These are phyloP conservation scores for Dryococelus australis DNA, from an alignment of 2,888 invertebrate genomes.

Conservation along the genomic window DNA sequence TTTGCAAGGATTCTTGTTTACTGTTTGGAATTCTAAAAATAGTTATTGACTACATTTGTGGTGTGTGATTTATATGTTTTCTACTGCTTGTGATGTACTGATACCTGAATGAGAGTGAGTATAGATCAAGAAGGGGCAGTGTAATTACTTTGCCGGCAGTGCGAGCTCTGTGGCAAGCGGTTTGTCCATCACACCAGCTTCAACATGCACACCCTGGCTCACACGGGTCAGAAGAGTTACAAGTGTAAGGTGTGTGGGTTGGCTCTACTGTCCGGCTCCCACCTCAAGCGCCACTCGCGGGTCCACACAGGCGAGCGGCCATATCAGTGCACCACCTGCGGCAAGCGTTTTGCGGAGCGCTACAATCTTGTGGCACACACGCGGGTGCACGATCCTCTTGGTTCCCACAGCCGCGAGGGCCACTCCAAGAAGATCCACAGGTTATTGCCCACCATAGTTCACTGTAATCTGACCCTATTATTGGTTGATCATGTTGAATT, in stretches of 20 bases:
- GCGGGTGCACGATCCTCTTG: slow-evolving; percentile 47
- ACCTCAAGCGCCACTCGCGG: slow-evolving; percentile 72
- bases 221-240: slow-evolving; percentile 68
- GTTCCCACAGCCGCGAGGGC: slow-evolving; percentile 32
- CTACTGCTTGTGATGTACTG: no score
- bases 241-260: slow-evolving; percentile 68
- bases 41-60: no score
- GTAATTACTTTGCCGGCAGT: slow-evolving; percentile 56
- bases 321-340: slow-evolving; percentile 66
- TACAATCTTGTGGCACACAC: slow-evolving; percentile 58
- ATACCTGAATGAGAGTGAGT: no score
- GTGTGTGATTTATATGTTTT: no score
- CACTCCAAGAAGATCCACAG: slow-evolving; percentile 53
- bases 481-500: not conserved
- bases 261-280: slow-evolving; percentile 69
- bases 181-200: slow-evolving; percentile 75
- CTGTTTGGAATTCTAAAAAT: no score
- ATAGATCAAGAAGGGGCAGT: no score
- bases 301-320: slow-evolving; percentile 69
- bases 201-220: slow-evolving; percentile 72
- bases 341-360: slow-evolving; percentile 68
- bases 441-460: not conserved
- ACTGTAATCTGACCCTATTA: not conserved
- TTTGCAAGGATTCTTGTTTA: no score
- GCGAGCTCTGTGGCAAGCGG: slow-evolving; percentile 69